These are phyloP conservation scores for Pentalonia nigronervosa DNA, from an alignment of 1,140 invertebrate species.

Conservation along the genomic window DNA sequence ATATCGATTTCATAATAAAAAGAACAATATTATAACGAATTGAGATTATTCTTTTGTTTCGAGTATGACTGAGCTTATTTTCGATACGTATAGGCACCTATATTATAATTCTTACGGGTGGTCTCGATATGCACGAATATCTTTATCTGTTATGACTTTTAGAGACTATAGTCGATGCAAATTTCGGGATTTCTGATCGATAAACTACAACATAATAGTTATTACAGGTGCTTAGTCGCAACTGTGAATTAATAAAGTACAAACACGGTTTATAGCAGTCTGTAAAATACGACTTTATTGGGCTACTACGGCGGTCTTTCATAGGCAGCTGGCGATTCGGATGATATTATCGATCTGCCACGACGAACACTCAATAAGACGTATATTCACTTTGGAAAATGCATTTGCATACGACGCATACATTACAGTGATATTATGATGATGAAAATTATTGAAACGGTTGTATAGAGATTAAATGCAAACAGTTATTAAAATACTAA, in stretches of 20 bases:
- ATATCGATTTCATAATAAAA: no score
- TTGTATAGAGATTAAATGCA: neutral
- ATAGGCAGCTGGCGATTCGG: neutral
- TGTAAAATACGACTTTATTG: neutral
- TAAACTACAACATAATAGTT: neutral
- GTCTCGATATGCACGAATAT: neutral
- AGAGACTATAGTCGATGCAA: neutral
- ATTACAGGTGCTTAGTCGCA: neutral
- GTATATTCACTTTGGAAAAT: neutral
- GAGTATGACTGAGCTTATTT: no score
- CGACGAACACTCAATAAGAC: neutral
- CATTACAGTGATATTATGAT: neutral
- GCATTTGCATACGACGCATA: neutral
- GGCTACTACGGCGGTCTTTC: neutral
- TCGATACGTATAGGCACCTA: neutral
- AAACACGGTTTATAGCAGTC: neutral
- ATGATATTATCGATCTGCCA: neutral
- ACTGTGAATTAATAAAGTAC: neutral
- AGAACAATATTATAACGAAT: neutral
- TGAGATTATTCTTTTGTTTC: neutral
- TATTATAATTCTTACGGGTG: neutral
- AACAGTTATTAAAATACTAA: neutral
- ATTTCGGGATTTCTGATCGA: neutral
- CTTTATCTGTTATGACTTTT: neutral
- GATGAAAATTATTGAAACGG: neutral